Base-by-base conservation (phyloP, 2,888 invertebrate genomes). In the Nymphalis urticae region DNA sequence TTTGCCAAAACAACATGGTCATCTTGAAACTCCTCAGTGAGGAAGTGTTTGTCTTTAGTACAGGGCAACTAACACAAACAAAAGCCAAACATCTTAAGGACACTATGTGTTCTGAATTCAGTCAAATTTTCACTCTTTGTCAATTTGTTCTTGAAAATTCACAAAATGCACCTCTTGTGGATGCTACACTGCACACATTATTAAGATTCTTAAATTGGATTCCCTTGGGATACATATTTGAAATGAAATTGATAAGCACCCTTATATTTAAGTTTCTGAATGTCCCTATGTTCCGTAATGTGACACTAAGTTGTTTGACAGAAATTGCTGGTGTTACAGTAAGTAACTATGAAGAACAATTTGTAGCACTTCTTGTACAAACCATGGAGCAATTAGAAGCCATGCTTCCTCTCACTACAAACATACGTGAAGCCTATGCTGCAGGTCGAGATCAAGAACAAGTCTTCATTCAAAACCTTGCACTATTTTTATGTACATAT, bases 1-100 rank as follows among this genome's bases (percentile, higher is more conserved):
- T 99, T 62, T 99, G 99, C 93, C 99, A 99, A 93, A 99, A 99
- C 89, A 99, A 99, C 87, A 99, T 99, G 99, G 97, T 97, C 42
- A 99, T 99, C 82, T 93, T 99, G 75, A 99, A 99, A 87, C 94
- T 99, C 73, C 94, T 99, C 50, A 98, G 99, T 88, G 99, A 99
- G 90, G 99, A 99, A 93, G 97, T 99, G 56, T 99, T 99, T 93
- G 99, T 99, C 86, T 99, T 99, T 88, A 98, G 99, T 60, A 96
- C 97, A 73, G 99, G 99, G 17, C 98, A 99, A 89, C 96, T 99
- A 89, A 99, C 99, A 50, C 99, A 99, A 90, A 98, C 98, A 51
- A 99, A 99, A 93, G 98, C 99, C 4, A 99, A 99, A 90, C 98
- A 99, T 93, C 94, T 99, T 63, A 99, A 99, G 89, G 99, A 99